Base-by-base conservation (phyloP, 2,888 invertebrate genomes). In the Sphaerophoria rueppellii region DNA sequence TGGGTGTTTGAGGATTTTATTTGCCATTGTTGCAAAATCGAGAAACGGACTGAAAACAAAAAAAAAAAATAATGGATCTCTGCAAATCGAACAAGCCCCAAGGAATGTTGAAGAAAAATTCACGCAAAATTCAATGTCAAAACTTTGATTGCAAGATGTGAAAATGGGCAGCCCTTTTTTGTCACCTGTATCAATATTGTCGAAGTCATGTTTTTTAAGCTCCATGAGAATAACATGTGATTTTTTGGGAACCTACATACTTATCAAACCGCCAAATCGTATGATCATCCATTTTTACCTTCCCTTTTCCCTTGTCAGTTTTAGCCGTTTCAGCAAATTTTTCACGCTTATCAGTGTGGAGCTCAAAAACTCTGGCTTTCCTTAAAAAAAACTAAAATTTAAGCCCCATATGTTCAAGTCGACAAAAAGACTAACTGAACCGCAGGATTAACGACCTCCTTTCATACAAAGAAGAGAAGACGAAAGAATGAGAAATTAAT, bases 21-120 rank as follows among this genome's bases (percentile, higher is more conserved):
- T 83, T 58, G 70, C 52, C 32, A 78, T 72, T 79, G 74, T 78
- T 82, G 82, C 78, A 54, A 43, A 43, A 11, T n/a, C 48, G 14
- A 34, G 11, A 16, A 48, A 6, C 57, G 14, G 4, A 24, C 24
- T 1, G n/a, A n/a, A n/a, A n/a, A n/a, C n/a, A 24, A 2, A 24
- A 24, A 24, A 24, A 24, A 24, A 24, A 24, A 24, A 24, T 2
- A 24, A 24, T 24, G 1, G 24, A 24, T 24, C 24, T 1, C 24
- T 24, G 24, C 24, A 2, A 24, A 24, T 24, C n/a, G n/a, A n/a
- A n/a, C n/a, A n/a, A 2, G 24, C 24, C 24, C 24, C 24, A 24
- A 24, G 24, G 24, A 24, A 24, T 24, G 2, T 24, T 24, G 24
- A 24, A 24, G 24, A 43, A 43, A 9, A 43, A 9, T 43, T 43